These are phyloP conservation scores for Anguilla rostrata DNA, from an alignment of 2,113 vertebrate species.

Conservation along the genomic window DNA sequence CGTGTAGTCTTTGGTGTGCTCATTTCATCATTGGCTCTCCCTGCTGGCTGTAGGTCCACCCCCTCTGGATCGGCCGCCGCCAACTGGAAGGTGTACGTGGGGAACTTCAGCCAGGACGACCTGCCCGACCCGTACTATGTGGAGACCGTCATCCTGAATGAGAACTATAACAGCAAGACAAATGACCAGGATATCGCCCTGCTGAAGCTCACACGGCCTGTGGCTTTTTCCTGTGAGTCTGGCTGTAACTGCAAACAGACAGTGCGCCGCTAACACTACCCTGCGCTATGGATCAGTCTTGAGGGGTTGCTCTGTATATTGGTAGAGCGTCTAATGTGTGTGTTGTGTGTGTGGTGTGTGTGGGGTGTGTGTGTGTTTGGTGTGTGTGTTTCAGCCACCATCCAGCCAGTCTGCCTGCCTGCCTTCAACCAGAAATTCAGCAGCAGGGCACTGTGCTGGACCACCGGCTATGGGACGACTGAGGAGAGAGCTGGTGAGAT, in stretches of 20 bases:
- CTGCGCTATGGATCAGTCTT: no score
- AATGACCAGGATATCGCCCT: constrained; percentile 84
- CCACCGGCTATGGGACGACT: constrained; percentile 83
- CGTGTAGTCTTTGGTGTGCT: neutral
- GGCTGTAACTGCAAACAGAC: neutral
- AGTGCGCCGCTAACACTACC: no score
- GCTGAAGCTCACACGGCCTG: constrained; percentile 71
- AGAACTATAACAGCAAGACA: constrained; percentile 68
- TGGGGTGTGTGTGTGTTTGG: constrained; percentile 9
- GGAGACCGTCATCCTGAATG: constrained; percentile 74
- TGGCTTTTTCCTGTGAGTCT: constrained; percentile 71
- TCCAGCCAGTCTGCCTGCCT: constrained; percentile 85
- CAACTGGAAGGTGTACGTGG: constrained; percentile 76
- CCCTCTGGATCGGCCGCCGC: constrained; percentile 45
- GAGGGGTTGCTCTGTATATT: neutral
- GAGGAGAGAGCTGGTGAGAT: constrained; percentile 43
- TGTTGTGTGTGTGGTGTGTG: constrained; percentile 17
- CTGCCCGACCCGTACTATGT: constrained; percentile 56
- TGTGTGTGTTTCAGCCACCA: constrained; percentile 61
- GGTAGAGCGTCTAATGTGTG: neutral
- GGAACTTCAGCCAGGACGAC: constrained; percentile 66
- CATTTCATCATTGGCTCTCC: neutral
- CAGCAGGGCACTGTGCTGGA: constrained; percentile 75
- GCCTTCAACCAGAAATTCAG: constrained; percentile 67
- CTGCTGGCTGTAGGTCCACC: constrained; percentile 37